Evolutionary conservation across 2,888 invertebrate species (phyloP).

Genomic region (Folsomia manolachei): DNA sequence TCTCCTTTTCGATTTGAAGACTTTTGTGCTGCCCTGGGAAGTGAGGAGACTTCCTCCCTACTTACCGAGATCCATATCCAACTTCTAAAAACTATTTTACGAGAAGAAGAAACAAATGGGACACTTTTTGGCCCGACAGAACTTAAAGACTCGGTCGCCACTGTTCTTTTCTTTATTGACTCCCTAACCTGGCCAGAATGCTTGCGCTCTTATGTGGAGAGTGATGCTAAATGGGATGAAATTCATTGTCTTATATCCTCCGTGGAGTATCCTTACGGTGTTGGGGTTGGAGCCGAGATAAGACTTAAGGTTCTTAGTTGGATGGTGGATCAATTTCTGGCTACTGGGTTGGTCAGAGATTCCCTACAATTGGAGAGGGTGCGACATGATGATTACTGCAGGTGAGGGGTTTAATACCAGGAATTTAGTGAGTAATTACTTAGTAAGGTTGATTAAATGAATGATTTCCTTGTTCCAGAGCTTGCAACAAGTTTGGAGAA

Average conservation of each 20-base stretch:
- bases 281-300: conserved; percentile 71
- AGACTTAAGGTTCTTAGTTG: conserved; percentile 80
- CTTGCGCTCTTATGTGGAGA: conserved; percentile 82
- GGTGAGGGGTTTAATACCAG: not conserved
- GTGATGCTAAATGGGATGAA: conserved; percentile 62
- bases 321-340: conserved; percentile 89
- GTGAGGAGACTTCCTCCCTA: conserved; percentile 87
- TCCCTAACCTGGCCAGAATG: conserved; percentile 96
- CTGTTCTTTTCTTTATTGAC: conserved; percentile 87
- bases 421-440: not conserved
- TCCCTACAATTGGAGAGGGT: conserved; percentile 61
- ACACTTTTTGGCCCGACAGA: conserved; percentile 95
- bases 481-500: conserved; percentile 89
- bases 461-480: conserved; percentile 56
- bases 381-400: conserved; percentile 87
- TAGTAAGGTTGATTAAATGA: not conserved
- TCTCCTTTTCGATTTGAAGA: conserved; percentile 95
- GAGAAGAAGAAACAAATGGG: conserved; percentile 91
- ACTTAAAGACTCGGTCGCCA: conserved; percentile 95
- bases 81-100: conserved; percentile 77
- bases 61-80: conserved; percentile 92
- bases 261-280: conserved; percentile 82
- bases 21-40: conserved; percentile 86
- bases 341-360: conserved; percentile 87
- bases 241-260: conserved; percentile 52